Base-by-base conservation (phyloP, 2,888 invertebrate species). In the Plusia festucae region DNA sequence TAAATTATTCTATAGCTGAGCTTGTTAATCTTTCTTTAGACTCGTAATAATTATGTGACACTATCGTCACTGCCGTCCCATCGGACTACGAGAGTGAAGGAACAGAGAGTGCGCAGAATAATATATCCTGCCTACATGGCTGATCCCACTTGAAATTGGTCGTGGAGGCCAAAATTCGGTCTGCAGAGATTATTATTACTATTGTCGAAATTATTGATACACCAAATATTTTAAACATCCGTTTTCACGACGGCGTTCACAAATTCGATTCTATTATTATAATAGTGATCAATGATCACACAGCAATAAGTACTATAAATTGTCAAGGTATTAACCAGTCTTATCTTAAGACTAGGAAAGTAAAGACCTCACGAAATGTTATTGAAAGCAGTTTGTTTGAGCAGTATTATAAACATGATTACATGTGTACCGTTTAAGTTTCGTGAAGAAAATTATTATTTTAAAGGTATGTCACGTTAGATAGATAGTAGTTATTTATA, bases 331-430 rank as follows among this genome's bases (percentile, higher is more conserved):
- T n/a, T 15, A 4, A 9, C 7, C 57, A 72, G 65, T 65, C 1
- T 9, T 44, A 11, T 27, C 22, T 40, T 15, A 27, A 22, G 5
- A 2, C 11, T 40, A n/a, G 24, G n/a, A 18, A 24, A 2, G 49
- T 32, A 57, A 40, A 54, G 70, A 55, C 9, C 60, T 32, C 40
- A 11, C 30, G 2, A 15, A 40, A 75, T 75, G 65, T 52, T 44
- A 1, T n/a, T 52, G 20, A 9, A 15, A 1, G 32, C 24, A 8
- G 0, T 60, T 15, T 27, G 8, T 70, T 22, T 60, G 0, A 40
- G 54, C 0, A 55, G 52, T 0, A 9, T 49, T n/a, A 9, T 70
- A 9, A n/a, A 51, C 15, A 7, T 5, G 7, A 1, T 54, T 0
- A 30, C 7, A 4, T 4, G 16, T 40, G 27, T 6, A 0, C 20